These are phyloP conservation scores for Hephaestus fuliginosus DNA, from an alignment of 2,797 vertebrate genomes.

Conservation along the genomic window DNA sequence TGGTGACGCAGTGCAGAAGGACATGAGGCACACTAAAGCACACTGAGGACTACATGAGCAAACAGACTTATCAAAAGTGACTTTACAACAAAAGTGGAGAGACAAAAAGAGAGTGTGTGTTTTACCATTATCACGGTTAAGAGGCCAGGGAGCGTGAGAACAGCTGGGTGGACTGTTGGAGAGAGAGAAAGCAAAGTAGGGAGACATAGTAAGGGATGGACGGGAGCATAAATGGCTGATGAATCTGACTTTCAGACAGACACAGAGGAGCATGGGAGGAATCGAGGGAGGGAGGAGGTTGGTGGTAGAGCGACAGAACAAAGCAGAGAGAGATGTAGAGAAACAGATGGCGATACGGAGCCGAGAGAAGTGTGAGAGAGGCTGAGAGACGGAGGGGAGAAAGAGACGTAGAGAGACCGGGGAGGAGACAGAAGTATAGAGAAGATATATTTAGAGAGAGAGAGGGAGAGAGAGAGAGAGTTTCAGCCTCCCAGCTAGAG, in stretches of 20 bases:
- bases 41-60: not conserved
- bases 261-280: constrained; percentile 22
- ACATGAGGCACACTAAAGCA: not conserved
- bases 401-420: constrained; percentile 64
- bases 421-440: constrained; percentile 71
- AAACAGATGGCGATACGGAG: constrained; percentile 74
- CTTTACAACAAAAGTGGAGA: not conserved
- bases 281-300: constrained; percentile 34
- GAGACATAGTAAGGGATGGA: constrained; percentile 13
- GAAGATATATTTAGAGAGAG: constrained; percentile 76
- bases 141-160: constrained; percentile 35
- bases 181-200: constrained; percentile 6
- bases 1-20: not conserved
- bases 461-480: constrained; percentile 56
- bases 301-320: constrained; percentile 49
- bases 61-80: not conserved
- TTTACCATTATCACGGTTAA: constrained; percentile 25
- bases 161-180: constrained; percentile 26
- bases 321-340: constrained; percentile 58
- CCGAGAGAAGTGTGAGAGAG: constrained; percentile 72
- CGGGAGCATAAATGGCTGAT: constrained; percentile 39
- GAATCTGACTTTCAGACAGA: constrained; percentile 50
- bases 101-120: not conserved
- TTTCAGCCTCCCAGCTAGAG: constrained; percentile 81
- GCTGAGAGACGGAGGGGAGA: constrained; percentile 68